A percentile compares a stretch with the other conserved stretches of the same genome.
Evolutionary conservation across 2,797 vertebrate species (phyloP).

Genomic region (Pteronotus mesoamericanus): DNA sequence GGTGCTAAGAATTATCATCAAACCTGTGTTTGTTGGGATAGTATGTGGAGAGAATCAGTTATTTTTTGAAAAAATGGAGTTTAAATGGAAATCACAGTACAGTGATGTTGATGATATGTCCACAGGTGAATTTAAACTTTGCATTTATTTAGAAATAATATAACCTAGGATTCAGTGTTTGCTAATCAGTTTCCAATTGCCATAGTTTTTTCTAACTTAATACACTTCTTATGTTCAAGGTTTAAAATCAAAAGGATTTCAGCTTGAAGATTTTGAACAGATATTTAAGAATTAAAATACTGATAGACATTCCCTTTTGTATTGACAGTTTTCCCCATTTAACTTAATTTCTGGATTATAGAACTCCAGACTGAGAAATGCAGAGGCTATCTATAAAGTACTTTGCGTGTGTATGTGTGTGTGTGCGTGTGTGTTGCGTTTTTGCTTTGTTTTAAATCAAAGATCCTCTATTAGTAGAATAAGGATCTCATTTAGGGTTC

Average conservation of each 20-base stretch:
- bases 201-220: constrained; percentile 26
- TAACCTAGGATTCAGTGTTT: not conserved
- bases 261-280: not conserved
- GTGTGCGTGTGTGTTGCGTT: not conserved
- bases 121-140: not conserved
- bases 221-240: not conserved
- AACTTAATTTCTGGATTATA: not conserved
- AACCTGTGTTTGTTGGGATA: constrained; percentile 36
- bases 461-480: not conserved
- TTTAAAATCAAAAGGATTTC: not conserved
- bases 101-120: not conserved
- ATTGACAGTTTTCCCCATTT: not conserved
- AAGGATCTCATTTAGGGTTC: not conserved
- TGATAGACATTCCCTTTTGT: not conserved
- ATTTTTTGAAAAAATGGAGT: not conserved
- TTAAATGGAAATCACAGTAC: constrained; percentile 31
- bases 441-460: not conserved
- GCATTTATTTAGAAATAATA: not conserved
- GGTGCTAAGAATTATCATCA: not conserved
- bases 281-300: not conserved
- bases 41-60: not conserved
- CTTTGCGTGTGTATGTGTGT: not conserved
- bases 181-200: not conserved
- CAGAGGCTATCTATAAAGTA: not conserved
- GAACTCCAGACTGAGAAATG: not conserved